Conservation (phyloP, 37 sponge, comb jelly and placozoan genomes). For the Tethya wilhelma region DNA sequence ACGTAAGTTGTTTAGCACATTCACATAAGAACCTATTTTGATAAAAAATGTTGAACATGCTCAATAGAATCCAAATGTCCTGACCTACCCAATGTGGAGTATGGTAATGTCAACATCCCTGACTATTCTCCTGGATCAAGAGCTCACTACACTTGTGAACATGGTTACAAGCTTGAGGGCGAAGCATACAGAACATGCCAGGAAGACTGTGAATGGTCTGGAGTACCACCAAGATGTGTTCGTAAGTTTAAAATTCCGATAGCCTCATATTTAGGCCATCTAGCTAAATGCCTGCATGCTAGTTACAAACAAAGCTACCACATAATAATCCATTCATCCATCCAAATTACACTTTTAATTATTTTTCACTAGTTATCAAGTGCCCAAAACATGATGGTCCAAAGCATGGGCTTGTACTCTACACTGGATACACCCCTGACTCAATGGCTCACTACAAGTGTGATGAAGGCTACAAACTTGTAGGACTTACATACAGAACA, state of each 20-base stretch:
- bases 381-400: not conserved
- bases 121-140: conserved; percentile 18
- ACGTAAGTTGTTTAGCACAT: not conserved
- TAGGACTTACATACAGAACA: conserved; percentile 30
- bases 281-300: conserved; percentile 18
- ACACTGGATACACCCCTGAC: conserved; percentile 1
- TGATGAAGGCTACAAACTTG: conserved; percentile 34
- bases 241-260: no score
- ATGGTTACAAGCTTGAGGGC: conserved; percentile 33
- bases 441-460: conserved; percentile 58
- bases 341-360: not conserved
- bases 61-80: conserved; percentile 16
- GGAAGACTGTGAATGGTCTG: conserved; percentile 56
- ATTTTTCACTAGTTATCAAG: not conserved
- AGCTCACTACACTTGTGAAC: conserved; percentile 44
- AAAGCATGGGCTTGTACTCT: not conserved
- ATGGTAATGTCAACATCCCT: conserved; percentile 20
- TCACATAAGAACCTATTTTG: not conserved
- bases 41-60: no score
- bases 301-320: not conserved
- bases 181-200: conserved; percentile 33
- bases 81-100: not conserved
- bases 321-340: no score
- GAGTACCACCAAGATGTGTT: conserved; percentile 35
- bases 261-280: no score